These are phyloP conservation scores for Reticulitermes lucifugus DNA, from an alignment of 2,888 invertebrate genomes.

Conservation along the genomic window DNA sequence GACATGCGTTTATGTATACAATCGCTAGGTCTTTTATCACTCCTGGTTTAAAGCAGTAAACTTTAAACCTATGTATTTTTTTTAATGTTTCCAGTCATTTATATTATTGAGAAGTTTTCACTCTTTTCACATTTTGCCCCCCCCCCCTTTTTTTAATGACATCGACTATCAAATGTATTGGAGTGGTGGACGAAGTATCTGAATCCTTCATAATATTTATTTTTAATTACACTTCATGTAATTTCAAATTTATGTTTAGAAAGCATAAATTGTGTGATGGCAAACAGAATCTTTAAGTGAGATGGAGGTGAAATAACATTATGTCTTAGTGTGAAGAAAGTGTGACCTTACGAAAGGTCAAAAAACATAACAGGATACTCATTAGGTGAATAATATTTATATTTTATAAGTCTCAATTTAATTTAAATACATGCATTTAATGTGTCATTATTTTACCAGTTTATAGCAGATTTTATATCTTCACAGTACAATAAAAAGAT, in stretches of 20 bases:
- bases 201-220: background rate
- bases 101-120: background rate
- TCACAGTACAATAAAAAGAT: background rate
- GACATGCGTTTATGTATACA: background rate
- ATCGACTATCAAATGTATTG: background rate
- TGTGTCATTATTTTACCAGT: background rate
- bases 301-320: too few species aligned
- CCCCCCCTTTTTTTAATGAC: background rate
- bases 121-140: background rate
- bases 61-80: too few species aligned
- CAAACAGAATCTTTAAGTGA: background rate
- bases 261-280: background rate
- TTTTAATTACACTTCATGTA: background rate
- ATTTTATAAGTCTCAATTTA: background rate
- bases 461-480: background rate
- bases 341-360: too few species aligned
- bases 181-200: background rate
- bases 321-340: too few species aligned
- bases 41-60: background rate
- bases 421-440: background rate
- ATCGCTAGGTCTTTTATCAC: background rate
- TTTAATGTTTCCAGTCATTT: background rate
- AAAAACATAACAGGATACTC: too few species aligned
- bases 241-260: background rate
- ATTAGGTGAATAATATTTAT: background rate